Conservation (phyloP, 2,797 vertebrate genomes). For the Rhinichthys osculus region DNA sequence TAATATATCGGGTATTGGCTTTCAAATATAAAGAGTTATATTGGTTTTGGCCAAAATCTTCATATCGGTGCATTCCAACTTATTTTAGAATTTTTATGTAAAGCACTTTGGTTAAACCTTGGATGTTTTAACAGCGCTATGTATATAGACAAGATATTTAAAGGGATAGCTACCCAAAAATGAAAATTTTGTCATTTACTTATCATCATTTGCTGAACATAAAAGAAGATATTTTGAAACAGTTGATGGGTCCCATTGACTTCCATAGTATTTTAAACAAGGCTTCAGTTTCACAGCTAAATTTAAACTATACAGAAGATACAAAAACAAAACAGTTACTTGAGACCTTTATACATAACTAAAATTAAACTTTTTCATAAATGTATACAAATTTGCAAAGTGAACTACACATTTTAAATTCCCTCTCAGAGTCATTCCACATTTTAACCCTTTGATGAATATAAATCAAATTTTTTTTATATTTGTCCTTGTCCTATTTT, state of each 20-base stretch:
- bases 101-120: too few species aligned
- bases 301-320: background rate
- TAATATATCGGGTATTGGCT: too few species aligned
- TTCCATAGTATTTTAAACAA: background rate
- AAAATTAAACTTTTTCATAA: background rate
- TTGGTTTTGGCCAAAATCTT: too few species aligned
- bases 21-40: too few species aligned
- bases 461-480: too few species aligned
- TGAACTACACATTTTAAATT: background rate
- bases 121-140: too few species aligned
- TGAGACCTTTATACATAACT: background rate
- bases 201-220: background rate
- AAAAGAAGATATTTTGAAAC: background rate
- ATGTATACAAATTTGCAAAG: background rate
- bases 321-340: background rate
- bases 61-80: too few species aligned
- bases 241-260: background rate
- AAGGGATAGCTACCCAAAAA: background rate
- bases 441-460: background rate
- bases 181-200: background rate
- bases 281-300: background rate
- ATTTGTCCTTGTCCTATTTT: background rate
- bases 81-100: too few species aligned
- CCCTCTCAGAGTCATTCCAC: background rate
- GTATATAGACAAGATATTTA: too few species aligned